phyloP scores from a whole-genome alignment of 1,140 invertebrate genomes.

The Saccostrea glomerata region DNA sequence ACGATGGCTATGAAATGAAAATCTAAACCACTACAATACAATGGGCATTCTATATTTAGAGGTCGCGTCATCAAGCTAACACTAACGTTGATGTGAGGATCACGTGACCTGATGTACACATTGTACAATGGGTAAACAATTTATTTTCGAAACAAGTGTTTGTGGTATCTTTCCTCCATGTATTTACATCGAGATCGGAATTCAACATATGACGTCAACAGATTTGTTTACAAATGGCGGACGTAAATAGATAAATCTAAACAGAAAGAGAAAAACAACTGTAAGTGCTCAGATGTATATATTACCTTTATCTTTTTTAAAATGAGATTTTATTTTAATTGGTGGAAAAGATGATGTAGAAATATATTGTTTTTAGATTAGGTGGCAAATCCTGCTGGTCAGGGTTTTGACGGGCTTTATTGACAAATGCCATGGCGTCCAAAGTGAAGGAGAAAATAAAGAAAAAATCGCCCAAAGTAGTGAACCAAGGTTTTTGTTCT shows the following conservation, averaged over 20 bases:
- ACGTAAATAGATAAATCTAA: background rate
- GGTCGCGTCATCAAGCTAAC: too few relatives aligned
- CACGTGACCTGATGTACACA: too few relatives aligned
- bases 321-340: too few relatives aligned
- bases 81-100: too few relatives aligned
- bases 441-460: constrained; percentile 17
- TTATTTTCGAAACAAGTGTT: too few relatives aligned
- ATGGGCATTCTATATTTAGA: too few relatives aligned
- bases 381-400: background rate
- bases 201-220: constrained; percentile 5
- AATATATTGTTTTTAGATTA: background rate
- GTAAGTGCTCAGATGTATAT: background rate
- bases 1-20: too few relatives aligned
- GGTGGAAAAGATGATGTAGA: background rate
- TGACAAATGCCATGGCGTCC: background rate
- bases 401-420: background rate
- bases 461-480: background rate
- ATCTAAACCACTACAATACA: too few relatives aligned
- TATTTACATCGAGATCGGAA: background rate
- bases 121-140: too few relatives aligned
- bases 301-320: background rate
- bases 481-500: background rate
- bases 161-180: too few relatives aligned
- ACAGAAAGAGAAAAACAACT: background rate
- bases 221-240: constrained; percentile 31